A percentile compares a stretch with the other conserved stretches of the same genome.
phyloP scores from a whole-genome alignment of 2,888 invertebrate species.

The Xestia rhomboidea region DNA sequence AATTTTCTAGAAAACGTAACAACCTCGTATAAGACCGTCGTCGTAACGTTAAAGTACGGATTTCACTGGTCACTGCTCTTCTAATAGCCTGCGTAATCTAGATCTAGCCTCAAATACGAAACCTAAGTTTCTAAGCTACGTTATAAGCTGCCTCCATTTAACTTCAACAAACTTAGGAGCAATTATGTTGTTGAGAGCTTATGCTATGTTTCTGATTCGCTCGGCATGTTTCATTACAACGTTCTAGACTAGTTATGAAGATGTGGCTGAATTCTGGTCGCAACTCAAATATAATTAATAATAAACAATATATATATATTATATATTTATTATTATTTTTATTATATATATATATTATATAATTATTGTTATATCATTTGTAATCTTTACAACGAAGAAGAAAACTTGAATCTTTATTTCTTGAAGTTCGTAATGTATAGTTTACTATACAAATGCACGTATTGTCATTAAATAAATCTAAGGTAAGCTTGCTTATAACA shows the following conservation, averaged over 20 bases:
- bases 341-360: too few species aligned
- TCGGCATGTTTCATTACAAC: conserved; percentile 65
- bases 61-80: conserved; percentile 15
- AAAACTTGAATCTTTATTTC: not conserved
- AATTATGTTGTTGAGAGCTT: conserved; percentile 68
- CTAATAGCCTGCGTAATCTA: conserved; percentile 30
- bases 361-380: too few species aligned
- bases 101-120: conserved; percentile 19
- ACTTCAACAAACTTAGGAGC: conserved; percentile 63
- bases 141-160: conserved; percentile 62
- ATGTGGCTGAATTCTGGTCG: not conserved
- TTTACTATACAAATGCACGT: too few species aligned
- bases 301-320: too few species aligned
- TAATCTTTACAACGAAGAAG: too few species aligned
- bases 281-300: too few species aligned
- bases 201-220: conserved; percentile 62
- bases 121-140: conserved; percentile 45
- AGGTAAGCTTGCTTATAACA: too few species aligned
- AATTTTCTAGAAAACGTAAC: not conserved
- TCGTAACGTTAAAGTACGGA: not conserved
- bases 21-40: not conserved
- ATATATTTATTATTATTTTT: too few species aligned
- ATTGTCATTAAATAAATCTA: not conserved
- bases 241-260: not conserved
- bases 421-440: not conserved